Base-by-base conservation (phyloP, 2,888 invertebrate genomes). In the Heterodera filipjevi region DNA sequence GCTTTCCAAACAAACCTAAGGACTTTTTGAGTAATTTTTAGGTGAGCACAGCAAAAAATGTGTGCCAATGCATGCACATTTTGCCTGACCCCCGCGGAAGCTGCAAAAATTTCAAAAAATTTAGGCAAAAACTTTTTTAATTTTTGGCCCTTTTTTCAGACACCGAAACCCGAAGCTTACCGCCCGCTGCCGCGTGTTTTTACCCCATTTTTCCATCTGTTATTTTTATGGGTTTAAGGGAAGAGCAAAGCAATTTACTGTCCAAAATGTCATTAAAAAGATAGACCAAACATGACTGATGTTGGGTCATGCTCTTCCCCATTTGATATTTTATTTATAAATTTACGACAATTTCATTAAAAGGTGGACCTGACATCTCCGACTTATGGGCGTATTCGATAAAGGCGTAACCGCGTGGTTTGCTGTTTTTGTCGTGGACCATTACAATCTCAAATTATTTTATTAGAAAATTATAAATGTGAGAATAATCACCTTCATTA, bases 331-430 rank as follows among this genome's bases (percentile, higher is more conserved):
- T 59, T 59, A 30, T 5, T 59, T 27, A 22, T n/a, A 22, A 27
- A 59, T 59, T 10, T 59, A 59, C 27, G 10, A 27, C 27, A 59
- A 16, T 14, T 49, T 49, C 16, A 49, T 16, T 27, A 59, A 59
- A 59, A n/a, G n/a, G 19, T 96, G 95, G 92, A 96, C 96, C 95
- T 91, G 98, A 98, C 99, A 99, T 99, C 91, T 99, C 99, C 82
- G 96, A 92, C 91, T 98, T 98, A 91, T 97, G 96, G 90, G 98
- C 97, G 91, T 96, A 99, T 91, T 99, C 99, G 89, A 99, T 96
- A 92, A 99, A 99, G 71, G 98, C 98, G 91, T 98, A 99, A 82
- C 99, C 99, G 85, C 98, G 93, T 16, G 97, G 98, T 91, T 98
- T 99, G 86, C 89, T 89, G 30, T 81, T 81, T 74, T 84, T 82